Evolutionary conservation across 2,888 invertebrate species (phyloP).

Genomic region (Mactromeris polynyma): DNA sequence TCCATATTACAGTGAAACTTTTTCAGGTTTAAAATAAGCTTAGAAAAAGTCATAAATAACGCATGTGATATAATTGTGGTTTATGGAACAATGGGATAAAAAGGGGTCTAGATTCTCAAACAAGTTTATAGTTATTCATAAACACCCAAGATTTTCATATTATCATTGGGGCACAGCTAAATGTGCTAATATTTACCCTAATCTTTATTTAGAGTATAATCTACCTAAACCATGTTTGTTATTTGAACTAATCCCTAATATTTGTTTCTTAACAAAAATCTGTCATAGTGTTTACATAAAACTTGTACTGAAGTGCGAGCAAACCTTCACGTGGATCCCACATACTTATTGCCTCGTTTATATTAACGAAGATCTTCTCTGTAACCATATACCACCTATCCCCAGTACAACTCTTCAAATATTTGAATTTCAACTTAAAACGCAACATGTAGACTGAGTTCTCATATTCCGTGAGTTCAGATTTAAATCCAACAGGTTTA

Average conservation of each 20-base stretch:
- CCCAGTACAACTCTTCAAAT: background rate
- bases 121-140: background rate
- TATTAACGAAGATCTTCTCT: conserved; percentile 3
- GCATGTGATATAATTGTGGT: background rate
- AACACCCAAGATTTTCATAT: background rate
- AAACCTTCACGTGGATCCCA: conserved; percentile 9
- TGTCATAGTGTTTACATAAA: conserved; percentile 23
- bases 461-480: background rate
- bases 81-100: background rate
- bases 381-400: conserved; percentile 13
- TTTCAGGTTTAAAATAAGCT: background rate
- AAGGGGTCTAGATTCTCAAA: background rate
- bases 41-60: background rate
- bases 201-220: conserved; percentile 17
- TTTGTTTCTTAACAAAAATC: conserved; percentile 41
- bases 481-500: background rate
- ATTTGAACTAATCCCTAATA: conserved; percentile 21
- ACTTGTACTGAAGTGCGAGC: conserved; percentile 9
- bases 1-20: background rate
- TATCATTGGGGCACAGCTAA: background rate
- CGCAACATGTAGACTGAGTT: background rate
- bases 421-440: conserved; percentile 17
- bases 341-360: background rate
- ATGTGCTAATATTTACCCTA: conserved; percentile 24
- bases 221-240: conserved; percentile 22